A percentile compares a stretch with the other conserved stretches of the same genome.
Evolutionary conservation across 2,113 vertebrate genomes (phyloP).

Genomic region (Macrotis lagotis): DNA sequence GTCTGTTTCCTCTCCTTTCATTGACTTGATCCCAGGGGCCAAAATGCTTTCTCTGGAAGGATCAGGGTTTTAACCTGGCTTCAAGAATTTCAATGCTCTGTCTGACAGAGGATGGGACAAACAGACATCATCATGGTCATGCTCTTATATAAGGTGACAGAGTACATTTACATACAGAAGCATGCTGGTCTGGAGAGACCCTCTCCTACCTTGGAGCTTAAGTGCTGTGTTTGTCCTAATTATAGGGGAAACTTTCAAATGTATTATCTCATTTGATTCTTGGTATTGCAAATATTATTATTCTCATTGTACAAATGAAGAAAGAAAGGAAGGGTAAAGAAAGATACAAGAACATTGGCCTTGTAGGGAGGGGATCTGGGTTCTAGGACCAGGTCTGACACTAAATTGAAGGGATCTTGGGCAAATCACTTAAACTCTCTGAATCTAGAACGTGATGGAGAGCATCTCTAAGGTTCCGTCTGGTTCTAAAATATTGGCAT

Average conservation of each 20-base stretch:
- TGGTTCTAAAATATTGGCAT: background rate
- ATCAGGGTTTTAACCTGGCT: no score
- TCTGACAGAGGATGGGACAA: background rate
- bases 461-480: background rate
- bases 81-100: no score
- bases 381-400: background rate
- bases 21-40: background rate
- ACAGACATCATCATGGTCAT: no score
- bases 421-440: background rate
- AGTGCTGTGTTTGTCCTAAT: background rate
- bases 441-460: background rate
- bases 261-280: background rate
- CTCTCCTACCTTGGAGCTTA: background rate
- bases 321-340: background rate
- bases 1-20: background rate
- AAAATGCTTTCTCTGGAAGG: background rate
- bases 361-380: background rate
- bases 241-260: background rate
- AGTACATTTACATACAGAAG: background rate
- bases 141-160: background rate
- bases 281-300: background rate
- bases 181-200: background rate
- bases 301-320: background rate
- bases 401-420: background rate
- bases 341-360: background rate